Conservation (phyloP, 2,888 invertebrate species). For the Ophioninae sp. region DNA sequence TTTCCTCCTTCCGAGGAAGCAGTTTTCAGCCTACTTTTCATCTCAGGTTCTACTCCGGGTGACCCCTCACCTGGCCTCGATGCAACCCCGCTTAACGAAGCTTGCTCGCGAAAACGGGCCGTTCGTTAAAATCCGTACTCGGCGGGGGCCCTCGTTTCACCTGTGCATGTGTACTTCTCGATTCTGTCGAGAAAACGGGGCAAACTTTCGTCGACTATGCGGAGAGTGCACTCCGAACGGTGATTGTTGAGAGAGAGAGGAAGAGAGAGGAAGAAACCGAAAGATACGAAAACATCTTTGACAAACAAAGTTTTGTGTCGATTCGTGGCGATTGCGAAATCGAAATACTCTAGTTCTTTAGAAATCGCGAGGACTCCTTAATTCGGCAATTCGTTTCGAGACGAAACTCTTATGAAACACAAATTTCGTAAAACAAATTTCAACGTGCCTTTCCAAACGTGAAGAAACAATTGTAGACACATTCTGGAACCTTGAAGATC, state of each 20-base stretch:
- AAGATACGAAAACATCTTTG: slow-evolving; percentile 11
- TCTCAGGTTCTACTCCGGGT: background rate
- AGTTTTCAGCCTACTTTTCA: background rate
- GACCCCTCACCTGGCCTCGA: background rate
- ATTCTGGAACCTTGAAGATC: slow-evolving; percentile 5
- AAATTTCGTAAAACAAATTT: background rate
- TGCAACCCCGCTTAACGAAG: slow-evolving; percentile 21
- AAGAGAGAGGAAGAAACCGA: background rate
- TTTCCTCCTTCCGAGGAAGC: slow-evolving; percentile 9
- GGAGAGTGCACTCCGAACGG: background rate
- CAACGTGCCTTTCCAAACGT: background rate
- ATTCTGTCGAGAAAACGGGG: slow-evolving; percentile 14
- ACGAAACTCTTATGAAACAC: background rate
- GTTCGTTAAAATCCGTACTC: slow-evolving; percentile 40
- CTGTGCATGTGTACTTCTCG: slow-evolving; percentile 16
- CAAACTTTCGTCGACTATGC: slow-evolving; percentile 16
- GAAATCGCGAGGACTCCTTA: background rate
- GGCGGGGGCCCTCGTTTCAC: slow-evolving; percentile 7
- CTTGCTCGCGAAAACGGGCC: slow-evolving; percentile 43
- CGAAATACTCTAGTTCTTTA: background rate
- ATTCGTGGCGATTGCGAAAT: slow-evolving; percentile 4
- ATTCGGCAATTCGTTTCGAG: background rate
- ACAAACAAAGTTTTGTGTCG: slow-evolving; percentile 14
- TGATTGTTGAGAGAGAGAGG: background rate
- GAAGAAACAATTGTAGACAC: background rate